Base-by-base conservation (phyloP, 2,888 invertebrate species). In the Ochlodes sylvanus region DNA sequence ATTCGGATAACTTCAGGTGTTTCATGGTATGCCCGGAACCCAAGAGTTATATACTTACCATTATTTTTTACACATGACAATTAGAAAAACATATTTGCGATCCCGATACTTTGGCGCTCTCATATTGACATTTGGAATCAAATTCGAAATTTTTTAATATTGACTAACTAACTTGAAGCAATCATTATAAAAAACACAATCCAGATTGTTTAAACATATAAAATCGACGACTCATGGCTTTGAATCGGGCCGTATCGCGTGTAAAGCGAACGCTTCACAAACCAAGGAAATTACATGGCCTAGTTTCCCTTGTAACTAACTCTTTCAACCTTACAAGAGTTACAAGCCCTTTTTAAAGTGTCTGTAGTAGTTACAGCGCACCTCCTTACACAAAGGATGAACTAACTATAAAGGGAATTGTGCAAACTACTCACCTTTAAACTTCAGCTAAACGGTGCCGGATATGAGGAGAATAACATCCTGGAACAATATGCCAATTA, bases 381-480 rank as follows among this genome's bases (percentile, higher is more conserved):
- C 32, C 54, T 54, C 15, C 62, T 50, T 63, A 32, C 15, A 68
- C 50, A 63, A 68, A 56, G 50, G 62, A 27, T 41, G 56, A 27
- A 57, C 38, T 15, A 54, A 38, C 47, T 63, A 58, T 63, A 63
- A 54, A 58, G 54, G 42, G 52, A 58, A 63, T 68, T 54, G 52
- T 61, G 50, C 27, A 64, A 64, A 65, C 55, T 47, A 70, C 85
- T 85, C 82, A 92, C 92, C 88, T 86, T 82, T 68, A 78, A 85
- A 85, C 81, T 79, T 90, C 83, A 92, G 88, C 91, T 92, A 82
- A 91, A 90, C 79, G 92, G 90, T 84, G 92, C 85, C 83, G 85
- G 82, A 79, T 86, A 88, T 88, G 92, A 91, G 86, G 89, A 89
- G 87, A 86, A 83, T 87, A 90, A 83, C 92, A 92, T 92, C 88